Conservation (phyloP, 2,113 vertebrate species). For the Leucopsar rothschildi region DNA sequence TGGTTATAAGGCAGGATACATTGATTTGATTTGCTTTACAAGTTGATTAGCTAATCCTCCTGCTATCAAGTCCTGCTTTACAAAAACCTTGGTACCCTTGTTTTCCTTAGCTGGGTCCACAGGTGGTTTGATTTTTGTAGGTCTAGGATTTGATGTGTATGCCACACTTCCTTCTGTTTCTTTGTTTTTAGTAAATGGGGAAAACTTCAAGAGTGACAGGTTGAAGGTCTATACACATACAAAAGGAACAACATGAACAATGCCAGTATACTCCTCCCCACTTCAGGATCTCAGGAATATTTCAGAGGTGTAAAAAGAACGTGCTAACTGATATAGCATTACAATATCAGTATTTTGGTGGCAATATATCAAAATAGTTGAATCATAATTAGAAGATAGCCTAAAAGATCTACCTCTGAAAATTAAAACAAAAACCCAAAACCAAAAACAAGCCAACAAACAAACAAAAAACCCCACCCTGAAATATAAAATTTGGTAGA, state of each 20-base stretch:
- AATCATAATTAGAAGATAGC: neutral
- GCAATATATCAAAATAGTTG: neutral
- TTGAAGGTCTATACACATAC: neutral
- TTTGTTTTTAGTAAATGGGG: neutral
- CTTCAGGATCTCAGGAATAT: neutral
- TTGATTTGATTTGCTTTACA: constrained; percentile 25
- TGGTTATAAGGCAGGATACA: constrained; percentile 28
- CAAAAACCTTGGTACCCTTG: neutral
- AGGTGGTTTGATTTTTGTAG: neutral
- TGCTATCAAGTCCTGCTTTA: constrained; percentile 22
- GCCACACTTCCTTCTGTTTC: neutral
- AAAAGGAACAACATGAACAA: neutral
- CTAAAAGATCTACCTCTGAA: neutral
- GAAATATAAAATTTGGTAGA: neutral
- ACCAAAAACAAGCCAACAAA: neutral
- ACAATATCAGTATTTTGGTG: neutral
- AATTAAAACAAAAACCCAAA: neutral
- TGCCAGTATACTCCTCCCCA: neutral
- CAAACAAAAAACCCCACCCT: rapidly evolving
- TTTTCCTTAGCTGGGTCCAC: neutral
- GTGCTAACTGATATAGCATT: neutral
- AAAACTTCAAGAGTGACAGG: neutral
- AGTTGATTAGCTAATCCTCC: neutral
- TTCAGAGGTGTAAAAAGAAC: neutral
- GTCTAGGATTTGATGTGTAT: neutral